These are phyloP conservation scores for Drosophila robusta DNA, from an alignment of 2,888 invertebrate genomes.

Conservation along the genomic window DNA sequence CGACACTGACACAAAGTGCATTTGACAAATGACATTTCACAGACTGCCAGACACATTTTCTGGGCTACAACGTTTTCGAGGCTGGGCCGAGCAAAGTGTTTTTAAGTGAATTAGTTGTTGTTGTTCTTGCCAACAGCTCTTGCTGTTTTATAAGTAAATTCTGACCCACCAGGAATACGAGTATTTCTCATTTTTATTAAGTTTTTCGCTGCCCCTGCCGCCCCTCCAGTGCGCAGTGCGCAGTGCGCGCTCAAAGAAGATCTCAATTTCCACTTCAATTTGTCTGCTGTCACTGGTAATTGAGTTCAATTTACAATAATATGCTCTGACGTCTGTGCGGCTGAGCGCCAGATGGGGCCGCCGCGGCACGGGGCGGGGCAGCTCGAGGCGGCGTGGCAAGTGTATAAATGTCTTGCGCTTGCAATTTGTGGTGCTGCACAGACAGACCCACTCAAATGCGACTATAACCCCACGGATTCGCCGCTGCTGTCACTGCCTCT, in stretches of 20 bases:
- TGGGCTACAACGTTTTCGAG: slow-evolving; percentile 55
- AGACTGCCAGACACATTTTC: slow-evolving; percentile 77
- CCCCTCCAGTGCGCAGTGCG: slow-evolving; percentile 14
- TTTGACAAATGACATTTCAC: slow-evolving; percentile 84
- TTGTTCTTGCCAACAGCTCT: slow-evolving; percentile 15
- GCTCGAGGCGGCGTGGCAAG: slow-evolving; percentile 40
- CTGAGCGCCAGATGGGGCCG: slow-evolving; percentile 66
- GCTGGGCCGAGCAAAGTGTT: slow-evolving; percentile 68
- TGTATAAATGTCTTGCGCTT: slow-evolving; percentile 73
- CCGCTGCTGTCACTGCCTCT: not conserved
- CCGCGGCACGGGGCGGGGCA: slow-evolving; percentile 1
- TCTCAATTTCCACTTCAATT: slow-evolving; percentile 85
- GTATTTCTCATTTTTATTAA: slow-evolving; percentile 72
- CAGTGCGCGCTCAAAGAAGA: slow-evolving; percentile 69
- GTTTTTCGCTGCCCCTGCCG: slow-evolving; percentile 19
- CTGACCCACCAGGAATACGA: slow-evolving; percentile 23
- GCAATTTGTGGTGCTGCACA: slow-evolving; percentile 69
- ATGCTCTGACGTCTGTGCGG: slow-evolving; percentile 78
- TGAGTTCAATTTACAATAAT: slow-evolving; percentile 84
- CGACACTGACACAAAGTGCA: slow-evolving; percentile 78
- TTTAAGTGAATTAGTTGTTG: slow-evolving; percentile 75
- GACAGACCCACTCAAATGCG: slow-evolving; percentile 14
- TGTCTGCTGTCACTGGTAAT: slow-evolving; percentile 84
- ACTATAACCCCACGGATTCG: slow-evolving; percentile 5
- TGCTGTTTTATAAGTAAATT: slow-evolving; percentile 17